Base-by-base conservation (phyloP, 2,888 invertebrate genomes). In the Drosophila silvestris region DNA sequence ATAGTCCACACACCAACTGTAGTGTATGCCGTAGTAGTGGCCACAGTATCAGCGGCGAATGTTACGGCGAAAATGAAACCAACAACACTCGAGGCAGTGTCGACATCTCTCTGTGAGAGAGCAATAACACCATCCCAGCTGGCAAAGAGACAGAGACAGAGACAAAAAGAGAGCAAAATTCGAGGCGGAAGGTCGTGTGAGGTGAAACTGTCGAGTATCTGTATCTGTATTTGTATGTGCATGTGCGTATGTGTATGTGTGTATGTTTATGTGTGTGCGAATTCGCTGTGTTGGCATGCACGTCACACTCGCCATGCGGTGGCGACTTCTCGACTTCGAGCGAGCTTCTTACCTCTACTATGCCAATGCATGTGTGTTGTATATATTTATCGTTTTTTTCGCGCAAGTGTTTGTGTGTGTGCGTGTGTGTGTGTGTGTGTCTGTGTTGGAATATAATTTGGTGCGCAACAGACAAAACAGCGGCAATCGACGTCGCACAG, bases 201-300 rank as follows among this genome's bases (percentile, higher is more conserved):
- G 86, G 86, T 85, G 82, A 82, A 83, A 79, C 61, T 61, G 53
- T 51, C 51, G 59, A 53, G 37, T 59, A 47, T 58, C 47, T 62
- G 47, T 10, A 22, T 37, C 30, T 41, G 59, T 62, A 3, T 60
- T 19, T 51, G 35, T 60, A 32, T 69, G 41, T 76, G 50, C 65
- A 57, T 72, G 32, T 70, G 70, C 82, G 71, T 80, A 32, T 69
- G 41, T 76, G 50, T 62, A 57, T 28, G 28, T 72, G 32, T 85
- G 71, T 80, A 30, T 69, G 35, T 72, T 39, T 57, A 57, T 69
- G 32, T 70, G 70, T 85, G 71, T 80, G 66, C 61, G 67, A 79
- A 81, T 79, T 81, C 79, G 79, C 82, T 82, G 83, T 83, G 77
- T 81, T 85, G 81, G 86, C 82, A 85, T 86, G 83, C 86, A 83